Conservation (phyloP, 2,888 invertebrate genomes). For the Gryllus longicercus region DNA sequence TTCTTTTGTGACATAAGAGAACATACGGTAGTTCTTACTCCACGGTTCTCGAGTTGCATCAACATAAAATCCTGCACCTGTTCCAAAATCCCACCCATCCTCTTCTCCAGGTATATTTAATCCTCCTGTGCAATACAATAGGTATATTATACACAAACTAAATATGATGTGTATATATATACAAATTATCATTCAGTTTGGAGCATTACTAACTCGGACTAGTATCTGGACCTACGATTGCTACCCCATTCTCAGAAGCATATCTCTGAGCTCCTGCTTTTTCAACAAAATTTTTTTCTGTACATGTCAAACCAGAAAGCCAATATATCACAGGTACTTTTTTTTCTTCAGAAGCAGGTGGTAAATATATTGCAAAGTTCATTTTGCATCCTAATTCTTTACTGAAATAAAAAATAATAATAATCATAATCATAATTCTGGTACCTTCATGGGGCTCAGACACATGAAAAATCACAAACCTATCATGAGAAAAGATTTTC, state of each 20-base stretch:
- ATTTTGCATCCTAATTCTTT: conserved; percentile 77
- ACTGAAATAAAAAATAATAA: conserved; percentile 47
- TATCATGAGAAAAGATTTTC: conserved; percentile 78
- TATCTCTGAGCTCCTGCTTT: conserved; percentile 93
- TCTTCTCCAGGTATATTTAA: conserved; percentile 87
- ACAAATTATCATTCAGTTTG: not conserved
- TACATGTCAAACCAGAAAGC: conserved; percentile 89
- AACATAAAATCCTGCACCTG: conserved; percentile 92
- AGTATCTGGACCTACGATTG: conserved; percentile 92
- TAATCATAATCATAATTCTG: not conserved
- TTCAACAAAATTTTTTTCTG: conserved; percentile 90
- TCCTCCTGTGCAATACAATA: conserved; percentile 54
- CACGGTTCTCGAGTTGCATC: conserved; percentile 90
- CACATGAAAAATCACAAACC: conserved; percentile 47
- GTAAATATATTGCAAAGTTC: conserved; percentile 90
- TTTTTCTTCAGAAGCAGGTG: conserved; percentile 63
- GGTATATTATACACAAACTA: too few relatives aligned
- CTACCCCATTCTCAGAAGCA: conserved; percentile 80
- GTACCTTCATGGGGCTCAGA: not conserved
- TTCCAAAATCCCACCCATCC: conserved; percentile 91
- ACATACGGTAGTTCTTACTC: conserved; percentile 93
- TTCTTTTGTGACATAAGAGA: conserved; percentile 86
- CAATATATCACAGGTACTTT: conserved; percentile 82
- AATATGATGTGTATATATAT: too few relatives aligned
- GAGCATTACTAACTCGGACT: conserved; percentile 65